Conservation (phyloP, 2,888 invertebrate genomes). For the Calliopum simillimum region DNA sequence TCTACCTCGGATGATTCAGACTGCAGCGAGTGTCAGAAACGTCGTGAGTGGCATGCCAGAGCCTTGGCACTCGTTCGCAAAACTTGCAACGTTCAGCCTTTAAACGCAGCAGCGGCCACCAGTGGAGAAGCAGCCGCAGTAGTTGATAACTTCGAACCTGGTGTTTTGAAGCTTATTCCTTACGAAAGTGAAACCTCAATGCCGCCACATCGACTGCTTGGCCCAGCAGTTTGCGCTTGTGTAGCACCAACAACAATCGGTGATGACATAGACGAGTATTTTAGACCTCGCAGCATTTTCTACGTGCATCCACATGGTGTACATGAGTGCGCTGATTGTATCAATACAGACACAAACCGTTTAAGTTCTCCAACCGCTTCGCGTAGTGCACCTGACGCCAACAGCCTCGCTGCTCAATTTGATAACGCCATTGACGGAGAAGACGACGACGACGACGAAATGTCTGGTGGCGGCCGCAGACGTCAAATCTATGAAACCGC, state of each 20-base stretch:
- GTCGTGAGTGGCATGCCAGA: constrained; percentile 67
- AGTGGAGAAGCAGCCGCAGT: constrained; percentile 23
- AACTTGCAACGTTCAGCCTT: constrained; percentile 65
- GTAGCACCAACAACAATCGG: constrained; percentile 71
- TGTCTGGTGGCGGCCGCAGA: constrained; percentile 71
- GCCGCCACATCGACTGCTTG: constrained; percentile 77
- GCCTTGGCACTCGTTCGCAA: constrained; percentile 66
- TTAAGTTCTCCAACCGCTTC: constrained; percentile 40
- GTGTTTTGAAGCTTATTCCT: constrained; percentile 45
- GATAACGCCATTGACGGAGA: constrained; percentile 39
- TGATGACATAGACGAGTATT: constrained; percentile 75
- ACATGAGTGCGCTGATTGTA: constrained; percentile 69
- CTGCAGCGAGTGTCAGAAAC: constrained; percentile 67
- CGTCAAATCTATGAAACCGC: constrained; percentile 90
- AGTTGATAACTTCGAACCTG: background rate
- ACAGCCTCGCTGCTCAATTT: constrained; percentile 29
- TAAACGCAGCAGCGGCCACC: constrained; percentile 43
- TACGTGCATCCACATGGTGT: constrained; percentile 77
- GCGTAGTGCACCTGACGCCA: constrained; percentile 38
- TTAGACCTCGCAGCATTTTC: constrained; percentile 76
- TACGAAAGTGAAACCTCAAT: constrained; percentile 67
- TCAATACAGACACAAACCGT: constrained; percentile 49
- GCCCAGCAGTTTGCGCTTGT: constrained; percentile 80
- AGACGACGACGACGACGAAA: constrained; percentile 55
- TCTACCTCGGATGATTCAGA: constrained; percentile 68